phyloP scores from a whole-genome alignment of 2,888 invertebrate genomes.

The Tanytarsus gracilentus region DNA sequence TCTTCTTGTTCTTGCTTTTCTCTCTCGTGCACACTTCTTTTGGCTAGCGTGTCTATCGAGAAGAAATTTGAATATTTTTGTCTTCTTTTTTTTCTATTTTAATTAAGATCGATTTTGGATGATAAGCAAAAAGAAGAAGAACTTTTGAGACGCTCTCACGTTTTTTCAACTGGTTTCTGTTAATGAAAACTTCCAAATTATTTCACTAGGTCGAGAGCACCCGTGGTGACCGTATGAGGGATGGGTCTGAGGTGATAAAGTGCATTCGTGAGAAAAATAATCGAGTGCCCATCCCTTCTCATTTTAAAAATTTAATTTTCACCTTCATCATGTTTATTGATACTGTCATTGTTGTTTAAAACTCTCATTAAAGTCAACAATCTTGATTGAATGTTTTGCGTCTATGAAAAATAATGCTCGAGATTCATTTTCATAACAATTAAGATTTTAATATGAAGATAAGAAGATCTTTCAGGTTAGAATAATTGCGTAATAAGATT shows the following conservation, averaged over 20 bases:
- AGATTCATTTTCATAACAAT: constrained; percentile 15
- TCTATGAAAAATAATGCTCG: too few relatives aligned
- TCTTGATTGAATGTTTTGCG: too few relatives aligned
- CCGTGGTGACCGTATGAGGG: too few relatives aligned
- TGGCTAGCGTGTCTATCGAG: neutral
- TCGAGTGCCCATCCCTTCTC: too few relatives aligned
- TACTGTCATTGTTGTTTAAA: neutral
- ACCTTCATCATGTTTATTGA: too few relatives aligned
- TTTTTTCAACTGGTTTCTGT: neutral
- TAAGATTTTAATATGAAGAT: neutral
- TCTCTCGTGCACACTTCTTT: neutral
- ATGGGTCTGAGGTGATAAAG: too few relatives aligned
- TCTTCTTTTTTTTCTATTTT: constrained; percentile 29
- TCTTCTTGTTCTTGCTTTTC: neutral
- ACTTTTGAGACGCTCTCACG: constrained; percentile 16
- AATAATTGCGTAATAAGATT: neutral
- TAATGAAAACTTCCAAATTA: too few relatives aligned
- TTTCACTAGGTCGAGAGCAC: too few relatives aligned
- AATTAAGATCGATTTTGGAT: constrained; percentile 26
- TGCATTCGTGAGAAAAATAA: too few relatives aligned
- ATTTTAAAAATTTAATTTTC: too few relatives aligned
- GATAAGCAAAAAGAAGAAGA: constrained; percentile 6
- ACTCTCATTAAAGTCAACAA: too few relatives aligned
- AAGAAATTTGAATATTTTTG: constrained; percentile 29
- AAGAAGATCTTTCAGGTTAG: neutral